phyloP scores from a whole-genome alignment of 2,888 invertebrate genomes.

The Candidula unifasciata region DNA sequence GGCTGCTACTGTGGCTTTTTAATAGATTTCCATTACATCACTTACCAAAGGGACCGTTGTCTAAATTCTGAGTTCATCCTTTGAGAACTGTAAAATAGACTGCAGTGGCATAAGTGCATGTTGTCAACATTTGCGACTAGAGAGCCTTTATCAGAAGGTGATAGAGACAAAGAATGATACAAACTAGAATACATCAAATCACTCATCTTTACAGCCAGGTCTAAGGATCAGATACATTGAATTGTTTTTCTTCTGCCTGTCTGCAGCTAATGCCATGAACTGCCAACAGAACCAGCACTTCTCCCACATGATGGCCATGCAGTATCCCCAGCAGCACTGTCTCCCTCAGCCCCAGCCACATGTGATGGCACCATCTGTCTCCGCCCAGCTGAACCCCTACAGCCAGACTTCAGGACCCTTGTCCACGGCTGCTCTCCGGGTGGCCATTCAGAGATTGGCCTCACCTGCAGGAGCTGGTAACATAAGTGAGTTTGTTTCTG shows the following conservation, averaged over 20 bases:
- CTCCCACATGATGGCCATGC: conserved; percentile 34
- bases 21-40: too few relatives aligned
- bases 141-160: too few relatives aligned
- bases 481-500: conserved; percentile 41
- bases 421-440: conserved; percentile 57
- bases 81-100: too few relatives aligned
- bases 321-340: conserved; percentile 28
- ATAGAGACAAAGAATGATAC: too few relatives aligned
- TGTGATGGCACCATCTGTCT: background rate
- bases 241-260: background rate
- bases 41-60: too few relatives aligned
- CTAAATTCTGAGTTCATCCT: too few relatives aligned
- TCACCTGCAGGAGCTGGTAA: conserved; percentile 38
- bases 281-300: conserved; percentile 38
- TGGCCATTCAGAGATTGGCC: conserved; percentile 51
- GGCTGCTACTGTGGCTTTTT: too few relatives aligned
- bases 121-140: too few relatives aligned
- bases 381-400: conserved; percentile 34
- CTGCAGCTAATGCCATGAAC: conserved; percentile 30
- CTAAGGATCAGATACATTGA: too few relatives aligned
- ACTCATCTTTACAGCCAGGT: too few relatives aligned
- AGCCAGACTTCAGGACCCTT: conserved; percentile 56
- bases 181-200: too few relatives aligned
- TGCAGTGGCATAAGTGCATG: too few relatives aligned
- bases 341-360: conserved; percentile 11